Conservation (phyloP, 2,797 vertebrate genomes). For the Rallus crepitans region DNA sequence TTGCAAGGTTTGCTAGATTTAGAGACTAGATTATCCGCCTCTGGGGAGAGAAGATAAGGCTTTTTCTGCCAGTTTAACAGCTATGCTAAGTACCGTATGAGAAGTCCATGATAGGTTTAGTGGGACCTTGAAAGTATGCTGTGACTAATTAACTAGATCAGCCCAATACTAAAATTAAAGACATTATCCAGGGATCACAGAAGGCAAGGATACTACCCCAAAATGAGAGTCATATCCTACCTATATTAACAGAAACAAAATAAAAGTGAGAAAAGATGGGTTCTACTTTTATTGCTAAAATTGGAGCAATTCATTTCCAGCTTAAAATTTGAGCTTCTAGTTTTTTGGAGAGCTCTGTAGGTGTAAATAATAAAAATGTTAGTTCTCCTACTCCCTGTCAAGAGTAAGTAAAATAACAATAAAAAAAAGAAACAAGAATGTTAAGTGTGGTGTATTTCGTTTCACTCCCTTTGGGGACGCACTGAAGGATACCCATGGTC, state of each 20-base stretch:
- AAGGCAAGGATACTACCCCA: neutral
- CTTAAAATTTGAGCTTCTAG: neutral
- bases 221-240: neutral
- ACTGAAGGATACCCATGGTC: neutral
- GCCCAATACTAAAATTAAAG: neutral
- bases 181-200: neutral
- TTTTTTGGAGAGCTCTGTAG: neutral
- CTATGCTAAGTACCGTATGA: neutral
- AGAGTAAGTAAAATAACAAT: neutral
- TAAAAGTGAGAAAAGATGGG: neutral
- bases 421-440: neutral
- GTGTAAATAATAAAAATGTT: slow-evolving; percentile 1
- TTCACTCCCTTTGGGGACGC: neutral
- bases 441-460: neutral
- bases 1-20: neutral
- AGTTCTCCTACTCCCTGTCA: neutral
- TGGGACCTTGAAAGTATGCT: neutral
- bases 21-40: neutral
- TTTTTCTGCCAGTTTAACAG: neutral
- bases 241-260: neutral
- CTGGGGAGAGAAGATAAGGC: neutral
- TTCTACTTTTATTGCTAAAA: neutral
- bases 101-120: neutral
- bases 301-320: neutral
- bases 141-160: slow-evolving; percentile 11